Evolutionary conservation across 1,140 invertebrate genomes (phyloP).

Genomic region (Hyposmocoma kahamanoa): DNA sequence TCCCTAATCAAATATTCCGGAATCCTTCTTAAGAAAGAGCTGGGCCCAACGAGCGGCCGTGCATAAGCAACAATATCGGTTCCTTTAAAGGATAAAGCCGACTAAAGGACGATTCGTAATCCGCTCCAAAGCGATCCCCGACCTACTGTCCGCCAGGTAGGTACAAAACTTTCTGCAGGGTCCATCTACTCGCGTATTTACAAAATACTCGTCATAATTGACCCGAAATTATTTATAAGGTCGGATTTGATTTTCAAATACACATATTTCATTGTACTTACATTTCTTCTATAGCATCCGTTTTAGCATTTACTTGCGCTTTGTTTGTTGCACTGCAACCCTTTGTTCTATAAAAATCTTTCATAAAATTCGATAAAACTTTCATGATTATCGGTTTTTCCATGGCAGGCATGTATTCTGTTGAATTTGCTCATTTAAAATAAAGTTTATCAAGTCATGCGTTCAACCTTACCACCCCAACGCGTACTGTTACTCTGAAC

Average conservation of each 20-base stretch:
- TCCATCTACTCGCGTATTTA: background rate
- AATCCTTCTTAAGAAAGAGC: constrained; percentile 43
- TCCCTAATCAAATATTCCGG: constrained; percentile 55
- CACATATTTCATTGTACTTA: too few relatives aligned
- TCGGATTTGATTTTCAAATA: background rate
- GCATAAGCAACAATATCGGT: constrained; percentile 54
- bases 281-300: too few relatives aligned
- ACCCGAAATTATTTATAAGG: constrained; percentile 3
- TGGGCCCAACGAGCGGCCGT: constrained; percentile 28
- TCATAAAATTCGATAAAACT: too few relatives aligned
- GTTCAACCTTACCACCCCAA: too few relatives aligned
- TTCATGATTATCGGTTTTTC: too few relatives aligned
- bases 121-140: constrained; percentile 25
- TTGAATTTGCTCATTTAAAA: too few relatives aligned
- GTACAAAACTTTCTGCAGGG: background rate
- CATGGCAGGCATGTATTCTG: too few relatives aligned
- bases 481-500: too few relatives aligned
- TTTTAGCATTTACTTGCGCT: too few relatives aligned
- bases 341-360: too few relatives aligned
- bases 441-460: too few relatives aligned
- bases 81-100: constrained; percentile 52
- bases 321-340: too few relatives aligned
- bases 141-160: constrained; percentile 16
- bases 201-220: constrained; percentile 1
- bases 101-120: constrained; percentile 44